Conservation (phyloP, 2,113 vertebrate genomes). For the Ia io region DNA sequence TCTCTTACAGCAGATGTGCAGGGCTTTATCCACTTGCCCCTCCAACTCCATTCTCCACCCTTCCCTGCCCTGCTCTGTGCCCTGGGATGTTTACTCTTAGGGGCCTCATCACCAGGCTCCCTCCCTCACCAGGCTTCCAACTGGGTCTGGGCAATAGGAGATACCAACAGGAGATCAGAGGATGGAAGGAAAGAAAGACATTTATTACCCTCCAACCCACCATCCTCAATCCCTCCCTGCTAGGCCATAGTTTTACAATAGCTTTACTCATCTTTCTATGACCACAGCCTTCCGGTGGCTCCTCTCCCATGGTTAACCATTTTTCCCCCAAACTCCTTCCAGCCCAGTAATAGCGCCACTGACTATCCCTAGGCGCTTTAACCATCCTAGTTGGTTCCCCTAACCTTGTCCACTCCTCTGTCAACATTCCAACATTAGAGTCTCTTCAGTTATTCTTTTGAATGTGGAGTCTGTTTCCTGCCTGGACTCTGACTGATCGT, state of each 20-base stretch:
- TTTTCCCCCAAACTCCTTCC: not conserved
- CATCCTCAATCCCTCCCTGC: not conserved
- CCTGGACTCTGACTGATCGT: not conserved
- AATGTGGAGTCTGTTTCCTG: not conserved
- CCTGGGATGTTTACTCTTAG: not conserved
- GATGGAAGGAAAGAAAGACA: not conserved
- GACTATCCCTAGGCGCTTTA: not conserved
- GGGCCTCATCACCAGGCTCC: not conserved
- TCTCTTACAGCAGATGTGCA: not conserved
- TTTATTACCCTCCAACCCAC: not conserved
- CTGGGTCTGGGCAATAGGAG: not conserved
- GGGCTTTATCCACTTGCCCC: not conserved
- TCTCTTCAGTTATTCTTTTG: not conserved
- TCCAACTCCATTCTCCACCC: not conserved
- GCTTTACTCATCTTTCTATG: not conserved
- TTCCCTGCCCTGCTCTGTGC: not conserved
- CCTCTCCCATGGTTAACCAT: not conserved
- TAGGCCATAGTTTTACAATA: not conserved
- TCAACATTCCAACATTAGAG: not conserved
- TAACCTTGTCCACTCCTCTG: not conserved
- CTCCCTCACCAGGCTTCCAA: not conserved
- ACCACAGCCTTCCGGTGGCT: not conserved
- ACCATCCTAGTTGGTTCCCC: not conserved
- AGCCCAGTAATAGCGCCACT: not conserved
- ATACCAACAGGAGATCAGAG: not conserved